Conservation (phyloP, 2,888 invertebrate species). For the Troides aeacus region DNA sequence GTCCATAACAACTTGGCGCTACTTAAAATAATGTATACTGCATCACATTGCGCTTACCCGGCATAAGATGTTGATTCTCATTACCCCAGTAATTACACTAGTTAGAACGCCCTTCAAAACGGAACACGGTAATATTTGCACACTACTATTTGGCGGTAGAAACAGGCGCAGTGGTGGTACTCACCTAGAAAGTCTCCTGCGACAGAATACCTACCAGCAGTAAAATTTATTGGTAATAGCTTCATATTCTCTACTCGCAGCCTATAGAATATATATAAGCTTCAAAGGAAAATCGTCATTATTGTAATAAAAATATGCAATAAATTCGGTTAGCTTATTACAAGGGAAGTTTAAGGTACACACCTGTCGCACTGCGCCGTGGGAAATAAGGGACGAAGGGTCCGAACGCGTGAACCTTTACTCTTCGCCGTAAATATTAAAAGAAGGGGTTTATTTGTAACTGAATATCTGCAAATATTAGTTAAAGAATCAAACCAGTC, state of each 20-base stretch:
- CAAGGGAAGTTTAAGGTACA: conserved; percentile 31
- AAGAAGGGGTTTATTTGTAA: conserved; percentile 25
- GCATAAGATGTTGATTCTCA: no score
- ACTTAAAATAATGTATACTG: no score
- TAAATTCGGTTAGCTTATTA: conserved; percentile 22
- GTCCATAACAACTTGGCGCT: no score
- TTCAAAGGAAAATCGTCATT: conserved; percentile 14
- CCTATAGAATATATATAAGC: not conserved
- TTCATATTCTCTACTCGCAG: conserved; percentile 20
- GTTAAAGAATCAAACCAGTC: conserved; percentile 49
- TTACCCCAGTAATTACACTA: no score
- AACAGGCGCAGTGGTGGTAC: no score
- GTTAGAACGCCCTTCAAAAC: no score
- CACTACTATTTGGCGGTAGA: no score
- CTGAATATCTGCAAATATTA: conserved; percentile 55
- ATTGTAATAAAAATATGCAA: not conserved
- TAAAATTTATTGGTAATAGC: conserved; percentile 14
- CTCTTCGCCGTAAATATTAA: conserved; percentile 33
- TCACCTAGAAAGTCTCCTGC: no score
- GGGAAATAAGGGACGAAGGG: conserved; percentile 38
- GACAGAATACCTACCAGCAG: no score
- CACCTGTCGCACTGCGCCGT: conserved; percentile 43
- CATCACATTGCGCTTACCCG: no score
- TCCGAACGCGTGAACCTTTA: conserved; percentile 35
- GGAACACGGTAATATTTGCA: no score